Base-by-base conservation (phyloP, 2,113 vertebrate species). In the Pseudopodoces humilis region DNA sequence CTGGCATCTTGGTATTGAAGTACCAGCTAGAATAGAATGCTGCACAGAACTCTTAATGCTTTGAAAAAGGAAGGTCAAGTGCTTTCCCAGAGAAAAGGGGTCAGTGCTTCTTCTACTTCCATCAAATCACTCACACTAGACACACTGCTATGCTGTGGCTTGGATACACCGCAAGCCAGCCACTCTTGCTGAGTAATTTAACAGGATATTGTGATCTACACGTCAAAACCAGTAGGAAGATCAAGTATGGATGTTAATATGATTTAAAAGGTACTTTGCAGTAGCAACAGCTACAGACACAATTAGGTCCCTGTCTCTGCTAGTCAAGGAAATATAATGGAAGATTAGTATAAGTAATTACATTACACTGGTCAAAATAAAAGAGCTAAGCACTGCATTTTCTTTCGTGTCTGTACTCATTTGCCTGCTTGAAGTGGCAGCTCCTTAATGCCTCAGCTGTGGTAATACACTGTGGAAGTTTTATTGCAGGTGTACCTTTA, bases 181-280 rank as follows among this genome's bases (percentile, higher is more conserved):
- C 3, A 2, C 44, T 90, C 76, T 78, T 71, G 82, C 53, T 49
- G 80, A 88, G 88, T 78, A 94, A 78, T 86, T 93, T 78, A 94
- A 84, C 49, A 58, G 49, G 71, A 76, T 81, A 80, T 88, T 93
- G 46, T 81, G 64, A 88, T 92, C 83, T 71, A 43, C 21, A 33
- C 2, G 74, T 68, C 86, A 96, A 95, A 96, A 88, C 4, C 49
- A 60, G 44, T 44, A 92, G 65, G 65, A 93, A 84, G 76, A 94
- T 84, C 68, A 84, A 82, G 80, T 60, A 88, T 16, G 49, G 58
- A 90, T n/a, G 39, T 75, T 93, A 93, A 94, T 55, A 86, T 28
- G 69, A 83, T 84, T 96, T 93, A 90, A 94, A 93, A 90, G 69
- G 90, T 83, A 83, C 80, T 94, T 84, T 84, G 79, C 63, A 86